Conservation (phyloP, 1,140 invertebrate species). For the Eueides isabella region DNA sequence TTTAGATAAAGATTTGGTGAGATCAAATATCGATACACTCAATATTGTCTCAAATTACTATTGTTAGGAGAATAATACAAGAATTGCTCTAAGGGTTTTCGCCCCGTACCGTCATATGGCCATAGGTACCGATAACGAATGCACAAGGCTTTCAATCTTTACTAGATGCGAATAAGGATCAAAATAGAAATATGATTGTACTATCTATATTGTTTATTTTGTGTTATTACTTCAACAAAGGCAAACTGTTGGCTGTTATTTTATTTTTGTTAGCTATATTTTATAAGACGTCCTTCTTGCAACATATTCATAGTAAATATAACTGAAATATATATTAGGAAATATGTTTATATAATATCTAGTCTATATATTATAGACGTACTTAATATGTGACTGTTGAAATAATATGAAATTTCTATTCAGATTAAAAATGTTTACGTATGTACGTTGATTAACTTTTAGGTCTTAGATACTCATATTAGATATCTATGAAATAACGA, state of each 20-base stretch:
- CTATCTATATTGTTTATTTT: constrained; percentile 19
- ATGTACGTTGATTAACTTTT: too few species aligned
- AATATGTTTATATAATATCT: not conserved
- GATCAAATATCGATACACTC: constrained; percentile 70
- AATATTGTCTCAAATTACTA: constrained; percentile 74
- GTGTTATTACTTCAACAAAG: constrained; percentile 19
- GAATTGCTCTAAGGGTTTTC: constrained; percentile 26
- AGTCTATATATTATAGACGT: too few species aligned
- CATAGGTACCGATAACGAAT: not conserved
- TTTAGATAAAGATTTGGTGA: constrained; percentile 65
- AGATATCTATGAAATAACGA: too few species aligned
- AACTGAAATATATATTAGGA: not conserved
- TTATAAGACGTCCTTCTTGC: not conserved
- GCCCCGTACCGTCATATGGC: constrained; percentile 2
- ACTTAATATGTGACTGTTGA: too few species aligned
- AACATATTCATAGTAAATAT: not conserved
- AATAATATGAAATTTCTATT: too few species aligned
- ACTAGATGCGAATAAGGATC: not conserved
- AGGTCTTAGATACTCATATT: too few species aligned
- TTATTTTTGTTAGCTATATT: constrained; percentile 17
- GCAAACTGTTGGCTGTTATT: constrained; percentile 3
- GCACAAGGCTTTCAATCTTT: not conserved
- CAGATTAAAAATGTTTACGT: too few species aligned
- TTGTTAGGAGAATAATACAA: constrained; percentile 49
- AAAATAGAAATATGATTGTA: not conserved